These are phyloP conservation scores for Clarias laeviceps DNA, from an alignment of 2,797 vertebrate species.

Conservation along the genomic window DNA sequence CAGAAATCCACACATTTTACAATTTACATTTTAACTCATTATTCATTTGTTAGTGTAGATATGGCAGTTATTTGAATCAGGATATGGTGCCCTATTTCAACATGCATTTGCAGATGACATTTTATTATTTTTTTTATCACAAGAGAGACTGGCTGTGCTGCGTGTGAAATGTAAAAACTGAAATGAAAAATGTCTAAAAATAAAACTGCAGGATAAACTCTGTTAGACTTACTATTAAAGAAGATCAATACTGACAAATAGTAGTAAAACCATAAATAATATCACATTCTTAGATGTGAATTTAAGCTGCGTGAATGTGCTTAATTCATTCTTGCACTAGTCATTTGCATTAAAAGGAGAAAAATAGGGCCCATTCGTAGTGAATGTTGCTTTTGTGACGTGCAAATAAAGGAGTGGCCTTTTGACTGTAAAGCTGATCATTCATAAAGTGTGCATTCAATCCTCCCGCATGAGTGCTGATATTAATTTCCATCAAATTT, in stretches of 20 bases:
- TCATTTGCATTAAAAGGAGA: conserved; percentile 47
- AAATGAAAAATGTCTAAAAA: neutral
- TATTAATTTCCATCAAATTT: neutral
- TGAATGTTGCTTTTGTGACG: conserved; percentile 38
- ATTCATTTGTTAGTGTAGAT: conserved; percentile 39
- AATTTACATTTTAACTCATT: neutral
- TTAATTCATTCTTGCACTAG: conserved; percentile 31
- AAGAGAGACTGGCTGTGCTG: conserved; percentile 17
- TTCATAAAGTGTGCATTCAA: conserved; percentile 42
- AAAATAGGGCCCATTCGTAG: conserved; percentile 44
- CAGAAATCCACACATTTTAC: neutral
- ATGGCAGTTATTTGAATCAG: conserved; percentile 38
- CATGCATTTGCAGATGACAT: conserved; percentile 48
- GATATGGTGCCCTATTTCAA: conserved; percentile 35
- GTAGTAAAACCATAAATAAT: neutral
- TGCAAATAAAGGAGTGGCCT: conserved; percentile 48
- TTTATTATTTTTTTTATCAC: conserved; percentile 11
- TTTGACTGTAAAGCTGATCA: conserved; percentile 38
- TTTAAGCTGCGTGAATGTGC: neutral
- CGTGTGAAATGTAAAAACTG: neutral
- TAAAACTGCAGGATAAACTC: neutral
- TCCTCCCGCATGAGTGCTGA: conserved; percentile 34
- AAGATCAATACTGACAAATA: neutral
- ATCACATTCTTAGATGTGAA: neutral
- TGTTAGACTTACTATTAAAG: too few relatives aligned